phyloP scores from a whole-genome alignment of 2,888 invertebrate genomes.

The Cheilosia vulpina region DNA sequence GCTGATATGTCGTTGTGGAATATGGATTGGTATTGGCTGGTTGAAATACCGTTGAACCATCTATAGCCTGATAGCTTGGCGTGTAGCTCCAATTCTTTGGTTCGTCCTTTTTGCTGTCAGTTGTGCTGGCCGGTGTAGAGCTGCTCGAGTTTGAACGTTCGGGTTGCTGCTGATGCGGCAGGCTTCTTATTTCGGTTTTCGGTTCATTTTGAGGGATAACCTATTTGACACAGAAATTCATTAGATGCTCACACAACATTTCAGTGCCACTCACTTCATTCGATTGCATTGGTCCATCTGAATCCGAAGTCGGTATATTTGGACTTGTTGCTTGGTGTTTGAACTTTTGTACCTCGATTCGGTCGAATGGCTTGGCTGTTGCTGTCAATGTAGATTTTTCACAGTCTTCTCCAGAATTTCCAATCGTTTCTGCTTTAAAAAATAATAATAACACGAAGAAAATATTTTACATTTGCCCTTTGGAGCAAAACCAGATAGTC shows the following conservation, averaged over 20 bases:
- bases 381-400: slow-evolving; percentile 62
- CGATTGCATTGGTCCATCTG: slow-evolving; percentile 61
- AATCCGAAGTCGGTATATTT: slow-evolving; percentile 81
- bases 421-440: slow-evolving; percentile 62
- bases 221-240: slow-evolving; percentile 2
- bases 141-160: slow-evolving; percentile 81
- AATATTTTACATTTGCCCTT: background rate
- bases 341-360: slow-evolving; percentile 83
- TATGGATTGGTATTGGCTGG: slow-evolving; percentile 81
- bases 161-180: slow-evolving; percentile 74
- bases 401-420: slow-evolving; percentile 65
- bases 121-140: slow-evolving; percentile 81
- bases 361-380: slow-evolving; percentile 78
- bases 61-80: slow-evolving; percentile 82
- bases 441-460: slow-evolving; percentile 20
- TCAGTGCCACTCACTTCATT: slow-evolving; percentile 54
- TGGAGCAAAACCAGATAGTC: background rate
- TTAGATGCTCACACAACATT: background rate
- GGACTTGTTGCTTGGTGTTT: slow-evolving; percentile 84
- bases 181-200: slow-evolving; percentile 50
- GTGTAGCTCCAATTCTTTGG: slow-evolving; percentile 81
- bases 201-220: slow-evolving; percentile 50
- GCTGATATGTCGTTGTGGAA: slow-evolving; percentile 83
- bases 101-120: slow-evolving; percentile 77
- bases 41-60: slow-evolving; percentile 82